These are phyloP conservation scores for Chouioia cunea DNA, from an alignment of 2,888 invertebrate species.

Conservation along the genomic window DNA sequence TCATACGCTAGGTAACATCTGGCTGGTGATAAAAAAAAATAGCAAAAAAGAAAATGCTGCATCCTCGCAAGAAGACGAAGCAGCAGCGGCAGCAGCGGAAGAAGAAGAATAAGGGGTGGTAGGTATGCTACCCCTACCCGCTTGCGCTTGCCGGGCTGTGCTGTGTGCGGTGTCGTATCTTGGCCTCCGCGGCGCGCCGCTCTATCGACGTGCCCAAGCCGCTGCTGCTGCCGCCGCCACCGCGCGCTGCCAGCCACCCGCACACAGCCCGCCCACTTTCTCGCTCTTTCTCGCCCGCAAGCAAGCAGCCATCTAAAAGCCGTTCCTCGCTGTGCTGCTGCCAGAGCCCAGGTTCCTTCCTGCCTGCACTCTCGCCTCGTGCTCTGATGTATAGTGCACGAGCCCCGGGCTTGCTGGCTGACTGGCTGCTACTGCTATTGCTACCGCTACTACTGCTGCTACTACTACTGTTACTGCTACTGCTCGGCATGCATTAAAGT, in stretches of 20 bases:
- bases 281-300: not conserved
- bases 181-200: slow-evolving; percentile 69
- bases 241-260: too few species aligned
- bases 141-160: not conserved
- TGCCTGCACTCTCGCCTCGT: slow-evolving; percentile 1
- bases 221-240: slow-evolving; percentile 20
- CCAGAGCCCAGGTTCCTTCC: slow-evolving; percentile 15
- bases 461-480: too few species aligned
- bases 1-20: slow-evolving; percentile 30
- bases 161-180: slow-evolving; percentile 67
- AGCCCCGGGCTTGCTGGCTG: too few species aligned
- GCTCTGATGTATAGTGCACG: too few species aligned
- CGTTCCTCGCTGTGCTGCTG: slow-evolving; percentile 24
- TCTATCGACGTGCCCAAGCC: slow-evolving; percentile 66
- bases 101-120: slow-evolving; percentile 9
- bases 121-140: slow-evolving; percentile 49
- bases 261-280: not conserved
- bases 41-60: too few species aligned
- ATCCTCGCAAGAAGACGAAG: slow-evolving; percentile 4
- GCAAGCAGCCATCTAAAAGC: slow-evolving; percentile 34
- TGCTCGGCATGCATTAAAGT: too few species aligned
- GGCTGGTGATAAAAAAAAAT: not conserved
- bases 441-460: too few species aligned
- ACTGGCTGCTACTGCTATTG: too few species aligned
- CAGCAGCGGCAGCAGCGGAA: not conserved